A percentile compares a stretch with the other conserved stretches of the same genome.
phyloP scores from a whole-genome alignment of 37 sponge, comb jelly and placozoan species.

The Halisarca cf. caerulea region DNA sequence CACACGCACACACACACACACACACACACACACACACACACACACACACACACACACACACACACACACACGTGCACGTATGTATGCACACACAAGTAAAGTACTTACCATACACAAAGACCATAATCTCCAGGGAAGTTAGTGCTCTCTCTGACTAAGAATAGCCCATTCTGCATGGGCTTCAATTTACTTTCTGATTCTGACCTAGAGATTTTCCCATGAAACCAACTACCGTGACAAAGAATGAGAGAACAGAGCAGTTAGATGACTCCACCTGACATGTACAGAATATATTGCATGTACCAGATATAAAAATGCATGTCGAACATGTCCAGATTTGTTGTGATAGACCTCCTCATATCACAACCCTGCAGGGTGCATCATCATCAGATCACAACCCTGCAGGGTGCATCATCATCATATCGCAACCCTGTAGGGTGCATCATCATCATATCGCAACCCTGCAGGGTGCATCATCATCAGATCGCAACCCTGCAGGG shows the following conservation, averaged over 20 bases:
- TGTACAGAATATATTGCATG: no score
- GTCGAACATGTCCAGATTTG: no score
- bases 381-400: no score
- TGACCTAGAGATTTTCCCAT: conserved; percentile 58
- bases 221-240: conserved; percentile 41
- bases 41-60: background rate
- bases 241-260: background rate
- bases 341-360: no score
- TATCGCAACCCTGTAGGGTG: no score
- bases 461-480: no score
- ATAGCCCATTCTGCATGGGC: conserved; percentile 54
- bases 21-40: background rate
- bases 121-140: conserved; percentile 11
- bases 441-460: no score
- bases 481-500: no score
- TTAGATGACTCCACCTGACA: no score
- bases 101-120: conserved; percentile 85
- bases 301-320: no score
- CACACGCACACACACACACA: background rate
- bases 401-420: no score
- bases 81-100: background rate
- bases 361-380: no score
- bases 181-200: conserved; percentile 39
- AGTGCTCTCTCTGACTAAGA: conserved; percentile 37
- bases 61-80: background rate